Conservation (phyloP, 35 echinoderm and acorn worm genomes). For the Patiria miniata region DNA sequence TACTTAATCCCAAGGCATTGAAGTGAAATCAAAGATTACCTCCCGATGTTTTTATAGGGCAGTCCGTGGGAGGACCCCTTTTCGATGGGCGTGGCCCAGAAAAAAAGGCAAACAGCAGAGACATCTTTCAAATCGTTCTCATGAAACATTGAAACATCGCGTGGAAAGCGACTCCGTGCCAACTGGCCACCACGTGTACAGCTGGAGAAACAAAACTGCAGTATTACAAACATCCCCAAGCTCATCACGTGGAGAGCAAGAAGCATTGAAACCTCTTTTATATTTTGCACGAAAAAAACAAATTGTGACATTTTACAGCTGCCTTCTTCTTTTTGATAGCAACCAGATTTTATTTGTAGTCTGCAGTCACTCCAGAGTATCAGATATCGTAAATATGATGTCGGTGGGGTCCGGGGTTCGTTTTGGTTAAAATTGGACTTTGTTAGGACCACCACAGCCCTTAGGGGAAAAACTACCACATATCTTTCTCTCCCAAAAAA, state of each 20-base stretch:
- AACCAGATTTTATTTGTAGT: neutral
- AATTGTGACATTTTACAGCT: constrained; percentile 27
- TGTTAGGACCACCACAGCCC: neutral
- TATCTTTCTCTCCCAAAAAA: no score
- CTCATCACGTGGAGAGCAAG: neutral
- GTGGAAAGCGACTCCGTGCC: neutral
- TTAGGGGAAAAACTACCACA: neutral
- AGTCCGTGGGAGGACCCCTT: no score
- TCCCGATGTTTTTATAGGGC: no score
- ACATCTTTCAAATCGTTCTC: no score
- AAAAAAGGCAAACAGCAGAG: no score
- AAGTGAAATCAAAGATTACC: no score
- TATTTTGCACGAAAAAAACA: neutral
- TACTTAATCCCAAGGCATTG: no score
- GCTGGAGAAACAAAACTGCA: neutral
- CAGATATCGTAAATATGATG: neutral
- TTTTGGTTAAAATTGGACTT: constrained; percentile 9
- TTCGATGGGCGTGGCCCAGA: no score
- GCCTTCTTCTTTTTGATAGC: neutral
- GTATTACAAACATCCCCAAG: neutral
- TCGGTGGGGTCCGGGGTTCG: constrained; percentile 12
- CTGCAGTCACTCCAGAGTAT: neutral
- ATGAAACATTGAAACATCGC: no score
- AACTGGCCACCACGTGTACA: neutral
- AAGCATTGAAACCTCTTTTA: neutral